Percentiles rank a stretch among this genome's conserved stretches.
These are phyloP conservation scores for Meteorus cinctellus DNA, from an alignment of 2,888 invertebrate genomes.

Conservation along the genomic window DNA sequence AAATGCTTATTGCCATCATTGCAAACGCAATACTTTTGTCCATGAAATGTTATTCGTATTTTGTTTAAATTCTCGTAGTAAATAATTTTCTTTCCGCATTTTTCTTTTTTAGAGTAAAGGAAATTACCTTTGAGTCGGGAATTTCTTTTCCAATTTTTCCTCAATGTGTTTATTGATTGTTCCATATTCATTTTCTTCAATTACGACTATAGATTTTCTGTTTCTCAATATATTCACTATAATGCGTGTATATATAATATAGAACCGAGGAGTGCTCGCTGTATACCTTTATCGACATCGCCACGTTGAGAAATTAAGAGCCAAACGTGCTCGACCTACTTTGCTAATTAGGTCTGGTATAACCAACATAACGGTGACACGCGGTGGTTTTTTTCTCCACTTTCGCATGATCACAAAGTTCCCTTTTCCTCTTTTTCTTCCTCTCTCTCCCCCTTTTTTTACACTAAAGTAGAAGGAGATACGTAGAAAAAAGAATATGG, in stretches of 20 bases:
- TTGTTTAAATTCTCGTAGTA: too few species aligned
- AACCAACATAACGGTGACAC: slow-evolving; percentile 20
- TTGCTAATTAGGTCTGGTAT: slow-evolving; percentile 42
- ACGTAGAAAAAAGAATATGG: neutral
- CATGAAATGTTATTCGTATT: neutral
- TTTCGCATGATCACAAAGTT: neutral
- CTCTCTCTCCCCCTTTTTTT: neutral
- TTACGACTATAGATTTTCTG: neutral
- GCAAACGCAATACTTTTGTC: neutral
- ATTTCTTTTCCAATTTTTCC: too few species aligned
- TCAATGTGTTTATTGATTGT: neutral
- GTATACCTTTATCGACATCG: slow-evolving; percentile 29
- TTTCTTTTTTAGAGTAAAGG: neutral
- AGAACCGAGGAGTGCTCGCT: neutral
- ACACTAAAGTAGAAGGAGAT: neutral
- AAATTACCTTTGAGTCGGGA: too few species aligned
- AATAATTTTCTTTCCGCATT: neutral
- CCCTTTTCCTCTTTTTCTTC: too few species aligned
- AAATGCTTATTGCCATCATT: slow-evolving; percentile 5
- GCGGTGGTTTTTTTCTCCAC: neutral
- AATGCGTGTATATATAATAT: neutral
- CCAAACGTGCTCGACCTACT: slow-evolving; percentile 48
- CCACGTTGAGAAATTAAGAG: slow-evolving; percentile 47
- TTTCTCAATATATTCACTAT: neutral
- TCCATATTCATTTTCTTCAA: neutral